Evolutionary conservation across 2,888 invertebrate genomes (phyloP).

Genomic region (Branchellion lobata): DNA sequence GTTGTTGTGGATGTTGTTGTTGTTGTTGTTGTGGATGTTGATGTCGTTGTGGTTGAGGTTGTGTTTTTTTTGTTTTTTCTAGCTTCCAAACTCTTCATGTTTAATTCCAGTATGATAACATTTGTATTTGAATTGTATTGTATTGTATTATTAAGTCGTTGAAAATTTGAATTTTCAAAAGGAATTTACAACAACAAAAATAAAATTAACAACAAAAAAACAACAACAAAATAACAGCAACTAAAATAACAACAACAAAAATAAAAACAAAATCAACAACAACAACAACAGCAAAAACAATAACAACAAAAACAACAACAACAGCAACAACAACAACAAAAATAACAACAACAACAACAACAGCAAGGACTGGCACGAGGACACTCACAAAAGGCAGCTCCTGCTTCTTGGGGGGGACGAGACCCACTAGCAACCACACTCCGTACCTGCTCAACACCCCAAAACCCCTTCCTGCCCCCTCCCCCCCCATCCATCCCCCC

Average conservation of each 20-base stretch:
- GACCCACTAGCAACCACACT: conserved; percentile 91
- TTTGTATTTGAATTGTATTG: no score
- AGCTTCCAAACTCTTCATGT: no score
- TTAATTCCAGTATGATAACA: no score
- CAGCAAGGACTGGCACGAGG: neutral
- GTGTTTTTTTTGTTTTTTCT: no score
- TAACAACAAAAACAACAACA: neutral
- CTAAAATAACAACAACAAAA: no score
- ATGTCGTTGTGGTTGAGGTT: neutral
- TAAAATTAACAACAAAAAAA: neutral
- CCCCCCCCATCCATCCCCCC: conserved; percentile 64
- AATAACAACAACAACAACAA: neutral
- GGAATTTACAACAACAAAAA: no score
- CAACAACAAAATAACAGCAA: neutral
- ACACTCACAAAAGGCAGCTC: conserved; percentile 63
- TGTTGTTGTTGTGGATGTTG: no score
- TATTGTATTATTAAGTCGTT: no score
- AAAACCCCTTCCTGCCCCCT: conserved; percentile 49
- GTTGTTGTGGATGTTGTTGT: no score
- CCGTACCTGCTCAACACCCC: conserved; percentile 71
- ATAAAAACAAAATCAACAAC: no score
- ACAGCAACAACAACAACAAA: neutral
- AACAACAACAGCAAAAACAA: no score
- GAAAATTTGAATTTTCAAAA: no score
- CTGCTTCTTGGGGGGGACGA: conserved; percentile 67